Conservation (phyloP, 1,140 invertebrate genomes). For the Leucophenga varia region DNA sequence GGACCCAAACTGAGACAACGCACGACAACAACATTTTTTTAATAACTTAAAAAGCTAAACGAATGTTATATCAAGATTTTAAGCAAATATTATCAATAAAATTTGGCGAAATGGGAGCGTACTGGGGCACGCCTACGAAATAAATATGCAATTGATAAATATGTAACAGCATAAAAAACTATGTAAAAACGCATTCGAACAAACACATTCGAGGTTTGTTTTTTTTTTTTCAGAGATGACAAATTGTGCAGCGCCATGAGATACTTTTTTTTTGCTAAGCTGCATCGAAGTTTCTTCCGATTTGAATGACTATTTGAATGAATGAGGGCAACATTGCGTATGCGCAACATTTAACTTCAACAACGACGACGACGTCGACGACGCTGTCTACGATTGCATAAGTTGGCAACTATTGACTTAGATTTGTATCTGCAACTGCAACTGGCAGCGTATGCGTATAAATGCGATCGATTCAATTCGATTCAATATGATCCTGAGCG, state of each 20-base stretch:
- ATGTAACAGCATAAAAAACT: neutral
- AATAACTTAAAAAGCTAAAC: conserved; percentile 48
- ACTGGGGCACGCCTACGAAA: conserved; percentile 43
- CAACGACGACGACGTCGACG: no score
- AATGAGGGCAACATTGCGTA: no score
- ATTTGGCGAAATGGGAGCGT: no score
- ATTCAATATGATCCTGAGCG: no score
- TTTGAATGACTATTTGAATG: conserved; percentile 7
- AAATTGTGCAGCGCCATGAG: conserved; percentile 54
- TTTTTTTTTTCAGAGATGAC: conserved; percentile 49
- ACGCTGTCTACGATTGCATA: conserved; percentile 38
- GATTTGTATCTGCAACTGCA: conserved; percentile 43
- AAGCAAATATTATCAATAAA: conserved; percentile 50
- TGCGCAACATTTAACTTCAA: no score
- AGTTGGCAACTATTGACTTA: conserved; percentile 33
- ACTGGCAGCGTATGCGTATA: conserved; percentile 43
- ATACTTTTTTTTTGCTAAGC: conserved; percentile 39
- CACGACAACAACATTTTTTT: conserved; percentile 47
- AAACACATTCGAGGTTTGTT: conserved; percentile 14
- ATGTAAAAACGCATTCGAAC: neutral
- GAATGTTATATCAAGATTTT: conserved; percentile 37
- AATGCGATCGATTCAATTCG: no score
- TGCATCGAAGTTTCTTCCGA: conserved; percentile 16
- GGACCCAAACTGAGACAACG: conserved; percentile 46
- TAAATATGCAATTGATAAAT: neutral